Conservation (phyloP, 37 sponge, comb jelly and placozoan species). For the Geodia barretti region DNA sequence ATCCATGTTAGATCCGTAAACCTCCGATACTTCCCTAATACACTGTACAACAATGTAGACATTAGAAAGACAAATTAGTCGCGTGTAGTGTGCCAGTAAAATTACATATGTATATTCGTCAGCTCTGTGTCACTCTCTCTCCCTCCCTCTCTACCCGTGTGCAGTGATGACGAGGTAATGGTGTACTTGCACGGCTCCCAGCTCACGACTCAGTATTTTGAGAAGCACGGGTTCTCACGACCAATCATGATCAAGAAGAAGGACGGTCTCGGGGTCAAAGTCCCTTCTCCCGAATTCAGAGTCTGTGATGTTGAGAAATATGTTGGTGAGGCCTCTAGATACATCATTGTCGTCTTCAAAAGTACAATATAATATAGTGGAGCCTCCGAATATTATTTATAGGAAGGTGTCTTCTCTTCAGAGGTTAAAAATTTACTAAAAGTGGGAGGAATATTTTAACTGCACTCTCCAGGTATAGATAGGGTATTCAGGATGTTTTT, state of each 20-base stretch:
- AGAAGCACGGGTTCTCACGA: slow-evolving; percentile 70
- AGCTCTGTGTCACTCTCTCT: neutral
- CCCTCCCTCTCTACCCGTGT: neutral
- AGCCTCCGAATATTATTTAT: too few species aligned
- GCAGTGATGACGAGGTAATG: slow-evolving; percentile 60
- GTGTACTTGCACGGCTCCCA: slow-evolving; percentile 51
- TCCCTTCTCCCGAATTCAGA: slow-evolving; percentile 67
- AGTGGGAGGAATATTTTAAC: neutral
- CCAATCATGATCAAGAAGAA: slow-evolving; percentile 76
- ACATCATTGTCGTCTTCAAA: too few species aligned
- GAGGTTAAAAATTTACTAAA: too few species aligned
- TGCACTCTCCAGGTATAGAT: too few species aligned
- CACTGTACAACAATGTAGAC: too few species aligned
- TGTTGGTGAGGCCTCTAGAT: slow-evolving; percentile 85
- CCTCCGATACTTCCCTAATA: too few species aligned
- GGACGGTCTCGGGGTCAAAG: slow-evolving; percentile 75
- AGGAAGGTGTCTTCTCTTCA: neutral
- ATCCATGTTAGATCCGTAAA: too few species aligned
- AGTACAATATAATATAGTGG: too few species aligned
- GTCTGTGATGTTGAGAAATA: slow-evolving; percentile 80
- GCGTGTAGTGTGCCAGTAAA: neutral
- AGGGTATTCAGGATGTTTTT: too few species aligned
- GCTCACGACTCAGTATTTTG: slow-evolving; percentile 60
- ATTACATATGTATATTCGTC: neutral
- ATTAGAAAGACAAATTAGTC: too few species aligned